Conservation (phyloP, 2,888 invertebrate genomes). For the Xanthorhoe designata region DNA sequence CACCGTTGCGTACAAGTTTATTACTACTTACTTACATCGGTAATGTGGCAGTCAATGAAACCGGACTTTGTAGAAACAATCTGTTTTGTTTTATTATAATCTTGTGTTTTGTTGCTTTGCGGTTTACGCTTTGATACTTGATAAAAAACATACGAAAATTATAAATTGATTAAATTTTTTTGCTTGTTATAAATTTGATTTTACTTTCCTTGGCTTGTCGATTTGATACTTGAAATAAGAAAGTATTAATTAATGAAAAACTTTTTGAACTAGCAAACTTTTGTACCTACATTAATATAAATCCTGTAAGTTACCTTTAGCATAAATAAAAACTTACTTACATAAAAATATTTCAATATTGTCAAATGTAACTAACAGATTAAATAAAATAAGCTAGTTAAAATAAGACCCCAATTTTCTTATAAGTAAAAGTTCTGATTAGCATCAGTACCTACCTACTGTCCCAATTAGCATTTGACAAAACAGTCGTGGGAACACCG, state of each 20-base stretch:
- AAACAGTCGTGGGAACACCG: conserved; percentile 33
- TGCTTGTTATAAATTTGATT: background rate
- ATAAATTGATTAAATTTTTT: too few relatives aligned
- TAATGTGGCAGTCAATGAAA: conserved; percentile 37
- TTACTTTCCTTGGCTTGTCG: background rate
- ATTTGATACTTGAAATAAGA: too few relatives aligned
- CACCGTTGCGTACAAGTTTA: conserved; percentile 34
- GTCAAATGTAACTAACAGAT: background rate
- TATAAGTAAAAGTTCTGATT: conserved; percentile 16
- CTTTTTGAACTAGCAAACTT: too few relatives aligned
- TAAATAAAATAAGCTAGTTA: background rate
- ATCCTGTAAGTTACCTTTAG: too few relatives aligned
- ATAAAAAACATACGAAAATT: too few relatives aligned
- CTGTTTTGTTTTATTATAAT: conserved; percentile 17
- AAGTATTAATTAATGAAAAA: too few relatives aligned
- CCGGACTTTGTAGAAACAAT: conserved; percentile 32
- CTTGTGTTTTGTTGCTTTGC: conserved; percentile 10
- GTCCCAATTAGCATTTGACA: conserved; percentile 21
- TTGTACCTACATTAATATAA: too few relatives aligned
- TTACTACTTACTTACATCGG: conserved; percentile 34
- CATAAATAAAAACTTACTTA: too few relatives aligned
- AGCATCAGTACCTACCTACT: conserved; percentile 5
- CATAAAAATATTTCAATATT: background rate
- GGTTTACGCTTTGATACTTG: conserved; percentile 23
- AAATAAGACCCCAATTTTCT: background rate